A percentile compares a stretch with the other conserved stretches of the same genome.
Evolutionary conservation across 2,888 invertebrate species (phyloP).

Genomic region (Phragmatobia fuliginosa): DNA sequence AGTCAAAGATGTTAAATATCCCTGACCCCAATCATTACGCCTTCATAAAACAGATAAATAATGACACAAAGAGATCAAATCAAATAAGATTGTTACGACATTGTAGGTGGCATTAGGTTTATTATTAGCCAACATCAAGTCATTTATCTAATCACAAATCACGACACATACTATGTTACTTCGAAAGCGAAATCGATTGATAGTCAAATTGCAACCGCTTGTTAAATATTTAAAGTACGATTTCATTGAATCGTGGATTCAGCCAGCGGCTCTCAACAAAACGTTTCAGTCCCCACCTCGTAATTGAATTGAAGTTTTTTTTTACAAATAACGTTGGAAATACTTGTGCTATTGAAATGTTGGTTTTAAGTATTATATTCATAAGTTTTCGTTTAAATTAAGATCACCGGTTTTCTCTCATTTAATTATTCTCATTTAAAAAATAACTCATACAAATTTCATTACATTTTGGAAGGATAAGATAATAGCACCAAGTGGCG

Average conservation of each 20-base stretch:
- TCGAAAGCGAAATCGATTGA: slow-evolving; percentile 53
- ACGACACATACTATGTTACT: slow-evolving; percentile 33
- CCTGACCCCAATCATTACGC: background rate
- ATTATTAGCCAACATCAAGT: slow-evolving; percentile 8
- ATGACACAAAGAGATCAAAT: background rate
- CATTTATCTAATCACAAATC: slow-evolving; percentile 24
- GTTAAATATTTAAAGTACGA: slow-evolving; percentile 50
- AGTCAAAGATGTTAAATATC: background rate
- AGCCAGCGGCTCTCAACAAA: slow-evolving; percentile 15
- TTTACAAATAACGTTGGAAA: background rate
- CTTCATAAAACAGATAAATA: background rate
- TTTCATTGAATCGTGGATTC: slow-evolving; percentile 43
- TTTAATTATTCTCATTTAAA: no score
- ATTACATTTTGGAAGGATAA: no score
- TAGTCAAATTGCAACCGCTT: slow-evolving; percentile 44
- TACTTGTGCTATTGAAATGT: background rate
- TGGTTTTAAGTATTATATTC: background rate
- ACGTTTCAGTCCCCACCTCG: background rate
- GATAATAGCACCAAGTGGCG: no score
- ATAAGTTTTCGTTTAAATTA: background rate
- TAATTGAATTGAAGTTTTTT: background rate
- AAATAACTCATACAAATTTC: no score
- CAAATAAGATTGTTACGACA: background rate
- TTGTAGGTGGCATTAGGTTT: slow-evolving; percentile 12
- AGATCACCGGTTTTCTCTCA: no score